Conservation (phyloP, 1,140 invertebrate genomes). For the Camponotus floridanus region DNA sequence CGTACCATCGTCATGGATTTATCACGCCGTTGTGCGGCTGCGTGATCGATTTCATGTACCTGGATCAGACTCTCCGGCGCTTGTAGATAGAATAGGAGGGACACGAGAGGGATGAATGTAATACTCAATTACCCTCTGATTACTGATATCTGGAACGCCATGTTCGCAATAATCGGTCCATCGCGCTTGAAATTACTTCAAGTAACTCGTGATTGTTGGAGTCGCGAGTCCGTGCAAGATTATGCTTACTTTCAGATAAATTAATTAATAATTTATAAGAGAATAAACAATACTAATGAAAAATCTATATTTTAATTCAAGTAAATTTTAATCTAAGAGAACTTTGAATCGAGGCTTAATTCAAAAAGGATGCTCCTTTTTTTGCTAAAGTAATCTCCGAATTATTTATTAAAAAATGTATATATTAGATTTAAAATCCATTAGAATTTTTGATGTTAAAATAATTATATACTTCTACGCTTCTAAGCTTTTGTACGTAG, state of each 20-base stretch:
- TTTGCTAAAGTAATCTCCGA: no score
- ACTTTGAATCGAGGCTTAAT: background rate
- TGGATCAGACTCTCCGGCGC: constrained; percentile 4
- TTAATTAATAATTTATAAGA: background rate
- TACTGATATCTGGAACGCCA: constrained; percentile 60
- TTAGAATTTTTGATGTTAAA: no score
- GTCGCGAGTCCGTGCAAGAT: background rate
- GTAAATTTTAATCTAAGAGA: background rate
- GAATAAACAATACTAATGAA: background rate
- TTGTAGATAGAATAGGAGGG: background rate
- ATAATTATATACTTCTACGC: no score
- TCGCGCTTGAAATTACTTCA: background rate
- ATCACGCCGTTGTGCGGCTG: constrained; percentile 64
- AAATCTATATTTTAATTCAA: background rate
- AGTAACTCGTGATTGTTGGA: background rate
- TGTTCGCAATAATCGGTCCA: constrained; percentile 24
- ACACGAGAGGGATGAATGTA: background rate
- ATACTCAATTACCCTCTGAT: constrained; percentile 48
- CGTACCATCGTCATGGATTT: constrained; percentile 24
- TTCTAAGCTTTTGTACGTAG: no score
- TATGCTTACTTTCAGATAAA: background rate
- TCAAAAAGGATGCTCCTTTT: no score
- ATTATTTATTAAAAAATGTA: background rate
- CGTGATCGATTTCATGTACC: constrained; percentile 46
- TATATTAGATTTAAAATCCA: no score